Evolutionary conservation across 1,140 invertebrate species (phyloP).

Genomic region (Batillaria attramentaria): DNA sequence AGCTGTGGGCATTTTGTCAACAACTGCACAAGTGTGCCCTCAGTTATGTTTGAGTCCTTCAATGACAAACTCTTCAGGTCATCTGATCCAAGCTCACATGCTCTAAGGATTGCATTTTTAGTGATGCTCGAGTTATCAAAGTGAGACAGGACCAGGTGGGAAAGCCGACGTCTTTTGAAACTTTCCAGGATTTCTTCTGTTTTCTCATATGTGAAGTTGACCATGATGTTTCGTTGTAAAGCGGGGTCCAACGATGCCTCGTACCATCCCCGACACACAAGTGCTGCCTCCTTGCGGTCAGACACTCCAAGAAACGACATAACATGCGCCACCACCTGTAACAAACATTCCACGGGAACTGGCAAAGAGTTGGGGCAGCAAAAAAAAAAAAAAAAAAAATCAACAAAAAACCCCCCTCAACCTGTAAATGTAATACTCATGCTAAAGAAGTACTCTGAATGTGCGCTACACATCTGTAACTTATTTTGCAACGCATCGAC

Average conservation of each 20-base stretch:
- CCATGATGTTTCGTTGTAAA: conserved; percentile 61
- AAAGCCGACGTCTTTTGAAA: conserved; percentile 44
- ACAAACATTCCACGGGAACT: too few species aligned
- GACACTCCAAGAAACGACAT: conserved; percentile 64
- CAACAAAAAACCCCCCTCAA: too few species aligned
- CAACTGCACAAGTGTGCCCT: conserved; percentile 58
- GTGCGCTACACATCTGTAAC: too few species aligned
- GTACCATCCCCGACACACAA: conserved; percentile 65
- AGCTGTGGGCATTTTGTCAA: conserved; percentile 70
- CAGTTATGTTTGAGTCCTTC: conserved; percentile 62
- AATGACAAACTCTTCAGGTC: conserved; percentile 59
- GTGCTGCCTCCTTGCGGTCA: conserved; percentile 66
- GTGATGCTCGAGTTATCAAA: conserved; percentile 56
- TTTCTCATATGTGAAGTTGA: conserved; percentile 51
- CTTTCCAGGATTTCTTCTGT: conserved; percentile 34
- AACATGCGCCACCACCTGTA: conserved; percentile 66
- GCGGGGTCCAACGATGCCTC: conserved; percentile 65
- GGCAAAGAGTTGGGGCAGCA: too few species aligned
- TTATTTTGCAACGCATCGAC: too few species aligned
- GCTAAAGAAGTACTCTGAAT: neutral
- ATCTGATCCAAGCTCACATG: conserved; percentile 55
- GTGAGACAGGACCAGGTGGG: conserved; percentile 59
- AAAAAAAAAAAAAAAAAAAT: too few species aligned
- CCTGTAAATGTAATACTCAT: conserved; percentile 29
- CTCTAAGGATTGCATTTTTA: conserved; percentile 52